Evolutionary conservation across 2,113 vertebrate species (phyloP).

Genomic region (Ariopsis seemanni): DNA sequence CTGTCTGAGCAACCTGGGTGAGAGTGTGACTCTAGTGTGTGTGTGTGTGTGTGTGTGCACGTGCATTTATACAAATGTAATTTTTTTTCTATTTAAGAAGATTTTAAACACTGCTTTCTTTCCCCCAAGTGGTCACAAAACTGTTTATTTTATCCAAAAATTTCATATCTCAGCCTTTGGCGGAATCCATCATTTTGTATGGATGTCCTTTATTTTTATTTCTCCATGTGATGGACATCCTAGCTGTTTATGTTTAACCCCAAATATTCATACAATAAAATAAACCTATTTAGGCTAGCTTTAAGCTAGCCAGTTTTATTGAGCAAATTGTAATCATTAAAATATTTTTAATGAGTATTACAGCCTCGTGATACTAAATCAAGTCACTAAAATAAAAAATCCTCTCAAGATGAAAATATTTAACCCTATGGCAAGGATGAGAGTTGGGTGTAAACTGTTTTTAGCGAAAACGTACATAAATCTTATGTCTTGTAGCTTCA

Average conservation of each 20-base stretch:
- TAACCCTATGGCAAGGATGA: background rate
- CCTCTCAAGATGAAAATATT: background rate
- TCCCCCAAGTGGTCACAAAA: background rate
- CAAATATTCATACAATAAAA: background rate
- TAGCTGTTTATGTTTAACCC: background rate
- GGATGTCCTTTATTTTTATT: background rate
- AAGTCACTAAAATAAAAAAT: background rate
- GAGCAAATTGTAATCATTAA: too few relatives aligned
- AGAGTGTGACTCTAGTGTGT: conserved; percentile 17
- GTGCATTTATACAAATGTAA: too few relatives aligned
- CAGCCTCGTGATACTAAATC: background rate
- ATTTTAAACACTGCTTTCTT: background rate
- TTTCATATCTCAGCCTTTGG: too few relatives aligned
- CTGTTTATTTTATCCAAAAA: too few relatives aligned
- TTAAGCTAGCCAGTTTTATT: background rate
- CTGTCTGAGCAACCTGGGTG: conserved; percentile 38
- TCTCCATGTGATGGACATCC: background rate
- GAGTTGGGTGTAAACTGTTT: background rate
- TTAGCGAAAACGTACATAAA: background rate
- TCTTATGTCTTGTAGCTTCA: background rate
- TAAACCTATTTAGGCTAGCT: background rate
- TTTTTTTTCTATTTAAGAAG: background rate
- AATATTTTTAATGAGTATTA: background rate
- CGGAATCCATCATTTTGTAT: too few relatives aligned
- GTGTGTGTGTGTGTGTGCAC: conserved; percentile 25